Evolutionary conservation across 2,113 vertebrate genomes (phyloP).

Genomic region (Mobula hypostoma): DNA sequence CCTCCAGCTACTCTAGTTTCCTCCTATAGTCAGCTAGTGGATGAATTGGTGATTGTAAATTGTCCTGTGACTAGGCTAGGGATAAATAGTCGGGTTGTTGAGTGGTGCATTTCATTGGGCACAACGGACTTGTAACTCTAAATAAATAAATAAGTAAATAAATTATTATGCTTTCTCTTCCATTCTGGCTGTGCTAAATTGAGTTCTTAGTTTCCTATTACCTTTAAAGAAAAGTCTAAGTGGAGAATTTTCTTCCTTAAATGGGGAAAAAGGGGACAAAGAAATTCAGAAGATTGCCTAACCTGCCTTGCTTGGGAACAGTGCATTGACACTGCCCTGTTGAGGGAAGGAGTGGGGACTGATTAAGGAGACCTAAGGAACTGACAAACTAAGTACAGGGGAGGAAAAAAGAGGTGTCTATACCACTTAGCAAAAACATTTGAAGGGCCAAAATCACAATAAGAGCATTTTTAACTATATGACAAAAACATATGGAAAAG

Average conservation of each 20-base stretch:
- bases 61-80: too few relatives aligned
- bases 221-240: background rate
- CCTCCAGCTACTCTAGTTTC: too few relatives aligned
- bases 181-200: background rate
- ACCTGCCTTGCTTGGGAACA: background rate
- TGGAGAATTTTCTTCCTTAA: background rate
- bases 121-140: too few relatives aligned
- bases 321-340: background rate
- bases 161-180: too few relatives aligned
- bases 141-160: too few relatives aligned
- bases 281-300: background rate
- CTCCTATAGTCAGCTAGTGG: too few relatives aligned
- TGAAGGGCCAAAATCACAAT: background rate
- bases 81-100: too few relatives aligned
- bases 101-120: too few relatives aligned
- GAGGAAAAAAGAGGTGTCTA: background rate
- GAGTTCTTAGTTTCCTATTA: background rate
- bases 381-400: background rate
- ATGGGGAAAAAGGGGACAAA: background rate
- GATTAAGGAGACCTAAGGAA: background rate
- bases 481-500: background rate
- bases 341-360: background rate
- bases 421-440: background rate
- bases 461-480: background rate
- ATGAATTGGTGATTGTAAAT: too few relatives aligned